phyloP scores from a whole-genome alignment of 1,140 invertebrate species.

The Leptinotarsa lineolata region DNA sequence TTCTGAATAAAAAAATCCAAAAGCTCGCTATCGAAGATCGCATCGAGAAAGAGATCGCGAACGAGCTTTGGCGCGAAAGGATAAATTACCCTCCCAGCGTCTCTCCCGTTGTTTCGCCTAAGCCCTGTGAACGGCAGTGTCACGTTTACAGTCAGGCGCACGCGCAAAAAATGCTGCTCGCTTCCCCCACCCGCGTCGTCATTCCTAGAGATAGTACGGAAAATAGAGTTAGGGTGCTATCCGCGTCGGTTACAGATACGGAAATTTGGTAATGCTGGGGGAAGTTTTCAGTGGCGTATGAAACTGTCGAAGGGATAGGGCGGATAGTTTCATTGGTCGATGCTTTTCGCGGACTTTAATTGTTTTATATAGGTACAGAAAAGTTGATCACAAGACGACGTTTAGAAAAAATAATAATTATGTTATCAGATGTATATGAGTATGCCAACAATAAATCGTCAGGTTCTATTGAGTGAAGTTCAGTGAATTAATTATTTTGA shows the following conservation, averaged over 20 bases:
- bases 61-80: constrained; percentile 67
- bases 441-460: too few species aligned
- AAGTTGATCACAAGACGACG: too few species aligned
- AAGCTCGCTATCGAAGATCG: constrained; percentile 56
- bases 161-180: constrained; percentile 54
- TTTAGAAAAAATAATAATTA: too few species aligned
- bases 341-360: too few species aligned
- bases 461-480: too few species aligned
- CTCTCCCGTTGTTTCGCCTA: constrained; percentile 59
- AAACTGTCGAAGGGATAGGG: neutral
- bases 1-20: constrained; percentile 46
- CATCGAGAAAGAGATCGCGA: constrained; percentile 64
- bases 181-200: constrained; percentile 61
- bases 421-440: too few species aligned
- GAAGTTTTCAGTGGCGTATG: constrained; percentile 17
- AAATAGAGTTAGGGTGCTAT: constrained; percentile 61
- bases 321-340: too few species aligned
- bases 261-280: constrained; percentile 71
- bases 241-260: constrained; percentile 67
- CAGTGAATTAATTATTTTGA: too few species aligned
- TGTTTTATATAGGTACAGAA: too few species aligned
- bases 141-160: constrained; percentile 52
- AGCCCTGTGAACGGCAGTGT: constrained; percentile 45
- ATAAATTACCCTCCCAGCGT: constrained; percentile 73
- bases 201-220: constrained; percentile 60